Percentiles rank a stretch among this genome's conserved stretches.
Evolutionary conservation across 2,888 invertebrate genomes (phyloP).

Genomic region (Lydus trimaculatus): DNA sequence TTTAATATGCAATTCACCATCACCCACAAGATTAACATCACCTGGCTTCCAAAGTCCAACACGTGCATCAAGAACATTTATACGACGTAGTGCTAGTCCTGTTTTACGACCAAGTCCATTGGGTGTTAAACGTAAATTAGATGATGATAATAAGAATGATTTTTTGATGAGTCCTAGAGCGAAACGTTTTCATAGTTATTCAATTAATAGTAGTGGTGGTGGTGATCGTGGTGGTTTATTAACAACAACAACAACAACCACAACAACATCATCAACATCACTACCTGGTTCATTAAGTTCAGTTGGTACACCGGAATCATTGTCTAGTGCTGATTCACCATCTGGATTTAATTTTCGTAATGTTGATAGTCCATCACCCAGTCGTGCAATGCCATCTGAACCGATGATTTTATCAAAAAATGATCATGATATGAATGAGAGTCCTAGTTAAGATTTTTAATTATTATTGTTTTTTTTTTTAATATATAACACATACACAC

Average conservation of each 20-base stretch:
- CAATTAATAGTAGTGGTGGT: constrained; percentile 31
- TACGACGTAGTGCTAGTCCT: constrained; percentile 86
- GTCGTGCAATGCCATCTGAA: constrained; percentile 55
- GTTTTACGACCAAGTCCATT: constrained; percentile 81
- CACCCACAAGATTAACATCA: constrained; percentile 55
- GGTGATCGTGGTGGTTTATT: constrained; percentile 58
- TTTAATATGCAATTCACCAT: constrained; percentile 56
- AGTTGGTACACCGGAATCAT: constrained; percentile 68
- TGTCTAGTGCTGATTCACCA: constrained; percentile 68
- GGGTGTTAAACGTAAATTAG: constrained; percentile 74
- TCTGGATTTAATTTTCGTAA: constrained; percentile 64
- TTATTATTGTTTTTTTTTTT: constrained; percentile 33
- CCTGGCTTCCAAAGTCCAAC: constrained; percentile 70
- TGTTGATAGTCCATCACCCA: constrained; percentile 66
- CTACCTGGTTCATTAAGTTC: constrained; percentile 66
- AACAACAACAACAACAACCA: constrained; percentile 48
- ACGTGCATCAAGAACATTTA: constrained; percentile 72
- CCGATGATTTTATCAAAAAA: constrained; percentile 55
- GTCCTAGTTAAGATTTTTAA: constrained; percentile 54
- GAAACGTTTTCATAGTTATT: constrained; percentile 59
- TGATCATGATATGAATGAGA: constrained; percentile 60
- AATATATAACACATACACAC: too few relatives aligned
- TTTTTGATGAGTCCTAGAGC: constrained; percentile 57
- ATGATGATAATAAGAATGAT: constrained; percentile 62
- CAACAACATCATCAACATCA: constrained; percentile 57